Base-by-base conservation (phyloP, 2,113 vertebrate genomes). In the Phoxinus phoxinus region DNA sequence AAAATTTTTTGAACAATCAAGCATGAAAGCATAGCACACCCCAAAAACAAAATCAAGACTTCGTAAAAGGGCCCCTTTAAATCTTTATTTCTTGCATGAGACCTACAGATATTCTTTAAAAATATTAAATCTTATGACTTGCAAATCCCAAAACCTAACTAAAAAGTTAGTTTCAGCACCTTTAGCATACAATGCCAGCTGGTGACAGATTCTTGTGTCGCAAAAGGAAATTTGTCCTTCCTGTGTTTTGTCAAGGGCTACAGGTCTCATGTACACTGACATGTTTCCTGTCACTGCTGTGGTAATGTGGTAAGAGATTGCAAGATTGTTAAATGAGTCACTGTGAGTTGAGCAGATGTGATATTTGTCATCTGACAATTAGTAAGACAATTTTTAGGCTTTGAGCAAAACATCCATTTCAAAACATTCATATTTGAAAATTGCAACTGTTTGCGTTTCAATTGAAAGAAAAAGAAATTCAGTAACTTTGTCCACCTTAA, bases 211-310 rank as follows among this genome's bases (percentile, higher is more conserved):
- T 30, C 37, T 58, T 41, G 4, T 83, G 32, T 46, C 61, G 25
- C 48, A 84, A 75, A 51, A 88, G 44, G 56, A 79, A 83, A 88
- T 21, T 6, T 25, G 23, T 37, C 56, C 32, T 53, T 88, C 65
- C 37, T 81, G 8, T 53, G 23, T 53, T 21, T 72, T 59, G 19
- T 79, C 63, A 83, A 23, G 48, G 56, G 63, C 41, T 79, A 11
- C 25, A 61, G 37, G 53, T 41, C 67, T 63, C 61, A 59, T 44
- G 69, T 65, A 5, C 19, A 59, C 41, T 32, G 4, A 59, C 25
- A 83, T 30, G 53, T 71, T 88, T 83, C 81, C 81, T 84, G 35
- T 48, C 71, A 19, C 2, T 72, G n/a, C 30, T 41, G 41, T 41
- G 8, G 41, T 41, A 9, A 37, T 37, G 37, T 37, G 37, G 6